phyloP scores from a whole-genome alignment of 2,797 vertebrate species.

The Hyperoplus lanceolatus region DNA sequence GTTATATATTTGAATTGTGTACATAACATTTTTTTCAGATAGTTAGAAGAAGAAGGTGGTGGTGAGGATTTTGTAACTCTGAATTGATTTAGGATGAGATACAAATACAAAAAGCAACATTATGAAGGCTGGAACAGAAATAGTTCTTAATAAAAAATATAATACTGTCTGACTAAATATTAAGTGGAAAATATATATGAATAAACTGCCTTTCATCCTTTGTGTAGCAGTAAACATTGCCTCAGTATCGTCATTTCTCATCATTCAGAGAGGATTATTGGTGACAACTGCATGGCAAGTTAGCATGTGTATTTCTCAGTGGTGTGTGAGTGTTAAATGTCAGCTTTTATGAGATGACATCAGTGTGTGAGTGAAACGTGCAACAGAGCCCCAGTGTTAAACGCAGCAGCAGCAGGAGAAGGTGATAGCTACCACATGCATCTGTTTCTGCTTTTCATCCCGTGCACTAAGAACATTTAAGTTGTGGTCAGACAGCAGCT shows the following conservation, averaged over 20 bases:
- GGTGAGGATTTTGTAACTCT: too few species aligned
- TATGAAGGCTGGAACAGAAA: background rate
- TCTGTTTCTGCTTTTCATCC: slow-evolving; percentile 37
- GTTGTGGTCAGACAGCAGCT: slow-evolving; percentile 32
- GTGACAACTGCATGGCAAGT: background rate
- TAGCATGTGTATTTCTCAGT: background rate
- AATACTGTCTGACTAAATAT: background rate
- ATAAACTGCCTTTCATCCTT: slow-evolving; percentile 3
- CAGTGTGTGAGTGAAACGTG: slow-evolving; percentile 12
- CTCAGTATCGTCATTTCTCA: slow-evolving; percentile 3
- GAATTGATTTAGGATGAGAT: too few species aligned
- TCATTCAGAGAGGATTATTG: background rate
- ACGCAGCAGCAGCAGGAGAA: slow-evolving; percentile 10
- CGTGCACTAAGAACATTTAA: slow-evolving; percentile 8
- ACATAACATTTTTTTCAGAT: background rate
- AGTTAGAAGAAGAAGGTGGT: background rate
- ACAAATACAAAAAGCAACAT: background rate
- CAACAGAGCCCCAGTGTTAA: slow-evolving; percentile 3
- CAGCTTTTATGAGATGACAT: slow-evolving; percentile 7
- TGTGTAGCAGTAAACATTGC: background rate
- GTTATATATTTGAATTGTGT: background rate
- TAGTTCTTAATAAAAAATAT: background rate
- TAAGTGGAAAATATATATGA: background rate
- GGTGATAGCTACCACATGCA: background rate
- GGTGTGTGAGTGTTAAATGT: background rate